These are phyloP conservation scores for Centroberyx gerrardi DNA, from an alignment of 2,797 vertebrate species.

Conservation along the genomic window DNA sequence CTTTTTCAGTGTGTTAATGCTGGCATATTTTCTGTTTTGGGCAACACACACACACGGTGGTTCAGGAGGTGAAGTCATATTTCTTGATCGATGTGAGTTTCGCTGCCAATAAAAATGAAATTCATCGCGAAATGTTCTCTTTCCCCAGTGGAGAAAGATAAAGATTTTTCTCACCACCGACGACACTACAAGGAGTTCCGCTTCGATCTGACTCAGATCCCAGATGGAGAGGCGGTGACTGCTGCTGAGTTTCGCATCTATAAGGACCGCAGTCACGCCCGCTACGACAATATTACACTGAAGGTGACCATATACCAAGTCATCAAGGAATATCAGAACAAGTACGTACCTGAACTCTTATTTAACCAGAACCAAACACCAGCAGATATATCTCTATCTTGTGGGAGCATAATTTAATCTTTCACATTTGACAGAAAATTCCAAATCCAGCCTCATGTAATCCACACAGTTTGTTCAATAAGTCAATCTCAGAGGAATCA, in stretches of 20 bases:
- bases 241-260: conserved; percentile 98
- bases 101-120: conserved; percentile 53
- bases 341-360: conserved; percentile 82
- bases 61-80: conserved; percentile 60
- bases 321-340: conserved; percentile 95
- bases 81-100: conserved; percentile 40
- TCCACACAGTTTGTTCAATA: background rate
- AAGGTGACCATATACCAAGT: conserved; percentile 97
- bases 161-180: conserved; percentile 98
- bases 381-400: background rate
- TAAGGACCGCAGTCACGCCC: conserved; percentile 93
- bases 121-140: conserved; percentile 65
- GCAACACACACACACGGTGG: conserved; percentile 28
- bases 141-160: conserved; percentile 95
- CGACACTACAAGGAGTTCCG: conserved; percentile 99
- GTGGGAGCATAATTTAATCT: background rate
- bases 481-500: background rate
- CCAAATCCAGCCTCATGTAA: background rate
- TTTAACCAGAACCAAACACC: conserved; percentile 3
- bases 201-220: conserved; percentile 99
- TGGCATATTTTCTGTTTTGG: conserved; percentile 56
- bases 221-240: conserved; percentile 96
- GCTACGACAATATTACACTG: conserved; percentile 96
- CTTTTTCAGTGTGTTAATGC: conserved; percentile 63
- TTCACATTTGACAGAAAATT: background rate